These are phyloP conservation scores for Argyrosomus regius DNA, from an alignment of 2,797 vertebrate species.

Conservation along the genomic window DNA sequence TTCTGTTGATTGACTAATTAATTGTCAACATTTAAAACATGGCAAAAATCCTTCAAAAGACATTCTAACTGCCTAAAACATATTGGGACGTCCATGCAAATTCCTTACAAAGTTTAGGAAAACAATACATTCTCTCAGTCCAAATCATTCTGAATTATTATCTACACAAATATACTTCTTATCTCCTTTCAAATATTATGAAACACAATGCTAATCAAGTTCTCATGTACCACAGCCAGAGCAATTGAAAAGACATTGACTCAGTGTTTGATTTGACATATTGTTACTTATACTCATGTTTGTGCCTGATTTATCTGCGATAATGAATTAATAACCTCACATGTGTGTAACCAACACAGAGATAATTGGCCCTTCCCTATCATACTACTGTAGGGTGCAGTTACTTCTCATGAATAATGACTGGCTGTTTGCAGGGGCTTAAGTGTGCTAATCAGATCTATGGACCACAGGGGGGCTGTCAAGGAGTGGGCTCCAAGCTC, in stretches of 20 bases:
- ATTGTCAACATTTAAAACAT: not conserved
- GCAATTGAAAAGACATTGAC: not conserved
- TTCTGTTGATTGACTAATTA: not conserved
- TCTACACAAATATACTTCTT: not conserved
- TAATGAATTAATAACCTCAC: slow-evolving; percentile 11
- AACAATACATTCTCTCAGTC: not conserved
- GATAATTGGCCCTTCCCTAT: slow-evolving; percentile 24
- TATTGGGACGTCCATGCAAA: not conserved
- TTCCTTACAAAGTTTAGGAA: not conserved
- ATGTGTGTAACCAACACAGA: slow-evolving; percentile 13
- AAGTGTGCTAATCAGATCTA: slow-evolving; percentile 67
- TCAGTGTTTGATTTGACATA: slow-evolving; percentile 5
- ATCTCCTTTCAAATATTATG: not conserved
- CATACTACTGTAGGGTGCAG: not conserved
- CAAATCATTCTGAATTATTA: not conserved
- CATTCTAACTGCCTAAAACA: not conserved
- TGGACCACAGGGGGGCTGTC: slow-evolving; percentile 64
- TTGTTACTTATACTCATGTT: not conserved
- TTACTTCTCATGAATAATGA: slow-evolving; percentile 67
- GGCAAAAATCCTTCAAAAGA: not conserved
- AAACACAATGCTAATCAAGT: not conserved
- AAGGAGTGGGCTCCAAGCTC: slow-evolving; percentile 56
- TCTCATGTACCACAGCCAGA: not conserved
- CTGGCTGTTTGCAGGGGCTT: slow-evolving; percentile 59
- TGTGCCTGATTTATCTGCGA: not conserved